phyloP scores from a whole-genome alignment of 2,113 vertebrate genomes.

The Apus apus region DNA sequence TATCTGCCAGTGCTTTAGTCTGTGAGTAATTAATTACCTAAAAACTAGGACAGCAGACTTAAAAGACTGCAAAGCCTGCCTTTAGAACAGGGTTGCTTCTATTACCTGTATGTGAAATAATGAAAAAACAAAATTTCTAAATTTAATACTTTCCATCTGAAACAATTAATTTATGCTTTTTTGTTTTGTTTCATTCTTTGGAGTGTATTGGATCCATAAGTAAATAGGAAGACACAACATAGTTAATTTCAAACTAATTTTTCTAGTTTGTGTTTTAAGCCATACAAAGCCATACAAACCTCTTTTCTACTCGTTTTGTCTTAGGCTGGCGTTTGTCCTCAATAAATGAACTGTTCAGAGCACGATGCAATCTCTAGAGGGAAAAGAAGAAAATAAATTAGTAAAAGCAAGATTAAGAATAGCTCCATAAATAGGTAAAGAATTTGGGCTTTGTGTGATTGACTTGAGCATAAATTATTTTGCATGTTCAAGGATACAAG shows the following conservation, averaged over 20 bases:
- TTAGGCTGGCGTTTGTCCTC: slow-evolving; percentile 88
- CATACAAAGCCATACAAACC: slow-evolving; percentile 77
- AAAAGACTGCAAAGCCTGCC: not conserved
- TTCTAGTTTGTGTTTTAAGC: not conserved
- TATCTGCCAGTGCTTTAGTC: not conserved
- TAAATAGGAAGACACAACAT: not conserved
- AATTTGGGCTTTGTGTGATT: not conserved
- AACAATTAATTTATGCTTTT: not conserved
- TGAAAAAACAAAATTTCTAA: not conserved
- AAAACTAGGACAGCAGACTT: not conserved
- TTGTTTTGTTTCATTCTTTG: not conserved
- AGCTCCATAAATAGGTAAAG: not conserved
- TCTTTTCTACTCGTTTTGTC: slow-evolving; percentile 86
- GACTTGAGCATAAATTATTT: not conserved
- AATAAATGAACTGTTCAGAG: slow-evolving; percentile 89
- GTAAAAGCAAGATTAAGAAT: slow-evolving; percentile 16
- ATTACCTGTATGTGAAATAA: not conserved
- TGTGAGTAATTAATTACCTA: not conserved
- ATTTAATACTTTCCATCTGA: not conserved
- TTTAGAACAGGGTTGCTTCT: not conserved
- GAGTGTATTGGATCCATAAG: not conserved
- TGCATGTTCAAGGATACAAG: not conserved
- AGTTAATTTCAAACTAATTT: not conserved
- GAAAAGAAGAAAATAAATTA: slow-evolving; percentile 60
- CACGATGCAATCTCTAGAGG: slow-evolving; percentile 90